A percentile compares a stretch with the other conserved stretches of the same genome.
These are phyloP conservation scores for Anthoscopus minutus DNA, from an alignment of 2,113 vertebrate species.

Conservation along the genomic window DNA sequence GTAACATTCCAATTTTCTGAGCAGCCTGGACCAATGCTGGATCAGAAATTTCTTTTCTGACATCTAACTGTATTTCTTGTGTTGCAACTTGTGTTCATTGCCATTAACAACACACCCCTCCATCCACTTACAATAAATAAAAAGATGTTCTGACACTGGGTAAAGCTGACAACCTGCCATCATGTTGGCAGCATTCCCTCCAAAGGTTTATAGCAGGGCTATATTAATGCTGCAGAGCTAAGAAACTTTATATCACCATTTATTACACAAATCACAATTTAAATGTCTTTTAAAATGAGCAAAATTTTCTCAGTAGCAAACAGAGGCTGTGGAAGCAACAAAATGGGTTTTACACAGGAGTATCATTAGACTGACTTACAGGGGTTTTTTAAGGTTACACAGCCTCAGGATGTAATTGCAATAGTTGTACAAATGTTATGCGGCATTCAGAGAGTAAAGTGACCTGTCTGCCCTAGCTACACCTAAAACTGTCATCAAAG, in stretches of 20 bases:
- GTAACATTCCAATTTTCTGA: not conserved
- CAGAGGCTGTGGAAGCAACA: not conserved
- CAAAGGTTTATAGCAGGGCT: not conserved
- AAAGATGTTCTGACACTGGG: not conserved
- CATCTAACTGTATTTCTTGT: not conserved
- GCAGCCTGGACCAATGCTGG: not conserved
- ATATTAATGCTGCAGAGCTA: rapidly evolving
- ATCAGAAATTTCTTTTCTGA: not conserved
- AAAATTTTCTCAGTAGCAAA: not conserved
- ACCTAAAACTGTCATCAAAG: not conserved
- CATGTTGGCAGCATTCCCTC: not conserved
- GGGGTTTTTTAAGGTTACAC: not conserved
- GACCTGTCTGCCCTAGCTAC: not conserved
- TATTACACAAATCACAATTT: not conserved
- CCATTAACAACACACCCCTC: not conserved
- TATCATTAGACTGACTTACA: not conserved
- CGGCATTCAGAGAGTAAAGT: not conserved
- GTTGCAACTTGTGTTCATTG: not conserved
- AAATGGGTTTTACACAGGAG: not conserved
- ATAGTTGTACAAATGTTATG: not conserved
- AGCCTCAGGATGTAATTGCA: not conserved
- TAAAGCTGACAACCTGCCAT: not conserved
- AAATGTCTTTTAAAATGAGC: not conserved
- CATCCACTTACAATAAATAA: not conserved
- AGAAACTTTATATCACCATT: not conserved